Conservation (phyloP, 2,113 vertebrate genomes). For the Sminthopsis crassicaudata region DNA sequence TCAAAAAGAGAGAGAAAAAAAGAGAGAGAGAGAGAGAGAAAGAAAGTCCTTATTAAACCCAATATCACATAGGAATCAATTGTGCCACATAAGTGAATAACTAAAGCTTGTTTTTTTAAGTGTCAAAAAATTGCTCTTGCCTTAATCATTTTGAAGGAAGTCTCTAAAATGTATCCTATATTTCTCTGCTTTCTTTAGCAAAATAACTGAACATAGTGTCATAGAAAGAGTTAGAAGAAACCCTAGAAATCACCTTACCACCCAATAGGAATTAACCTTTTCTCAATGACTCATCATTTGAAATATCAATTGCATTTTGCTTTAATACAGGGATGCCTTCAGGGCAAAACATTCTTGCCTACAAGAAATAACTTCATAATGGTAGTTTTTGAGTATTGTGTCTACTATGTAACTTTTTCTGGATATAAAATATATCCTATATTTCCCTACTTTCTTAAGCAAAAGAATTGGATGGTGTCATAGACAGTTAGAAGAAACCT, state of each 20-base stretch:
- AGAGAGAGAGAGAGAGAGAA: not conserved
- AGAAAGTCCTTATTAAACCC: not conserved
- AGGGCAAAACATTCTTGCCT: not conserved
- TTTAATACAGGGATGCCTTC: not conserved
- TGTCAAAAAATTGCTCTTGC: not conserved
- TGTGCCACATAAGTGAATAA: not conserved
- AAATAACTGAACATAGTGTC: conserved; percentile 20
- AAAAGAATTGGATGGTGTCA: conserved; percentile 27
- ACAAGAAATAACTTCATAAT: not conserved
- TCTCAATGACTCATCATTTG: not conserved
- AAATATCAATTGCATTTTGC: not conserved
- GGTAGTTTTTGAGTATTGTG: not conserved
- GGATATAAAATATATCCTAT: not conserved
- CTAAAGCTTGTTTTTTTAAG: not conserved
- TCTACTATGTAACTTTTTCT: not conserved
- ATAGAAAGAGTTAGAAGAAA: not conserved
- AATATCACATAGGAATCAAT: not conserved
- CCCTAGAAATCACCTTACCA: not conserved
- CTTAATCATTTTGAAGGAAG: not conserved
- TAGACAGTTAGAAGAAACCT: not conserved
- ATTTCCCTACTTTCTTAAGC: conserved; percentile 25
- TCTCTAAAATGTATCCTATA: conserved; percentile 39
- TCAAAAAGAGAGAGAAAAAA: not conserved
- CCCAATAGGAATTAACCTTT: conserved; percentile 4
- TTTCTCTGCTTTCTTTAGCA: conserved; percentile 29